Conservation (phyloP, 2,888 invertebrate species). For the Tenthredo mesomela region DNA sequence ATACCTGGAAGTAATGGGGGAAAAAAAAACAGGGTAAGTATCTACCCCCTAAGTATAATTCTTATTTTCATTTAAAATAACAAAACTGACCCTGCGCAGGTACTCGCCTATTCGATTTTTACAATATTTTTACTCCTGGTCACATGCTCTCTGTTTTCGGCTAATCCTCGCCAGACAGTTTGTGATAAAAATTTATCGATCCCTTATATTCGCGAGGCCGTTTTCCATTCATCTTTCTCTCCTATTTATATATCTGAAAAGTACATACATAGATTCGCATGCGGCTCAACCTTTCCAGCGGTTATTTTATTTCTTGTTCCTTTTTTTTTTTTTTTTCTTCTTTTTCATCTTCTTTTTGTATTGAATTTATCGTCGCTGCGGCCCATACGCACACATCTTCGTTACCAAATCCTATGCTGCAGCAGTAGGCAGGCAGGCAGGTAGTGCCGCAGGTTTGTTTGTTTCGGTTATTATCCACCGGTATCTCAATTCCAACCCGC, state of each 20-base stretch:
- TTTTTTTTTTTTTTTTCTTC: not conserved
- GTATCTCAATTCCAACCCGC: not conserved
- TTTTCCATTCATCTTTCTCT: slow-evolving; percentile 37
- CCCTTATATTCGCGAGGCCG: not conserved
- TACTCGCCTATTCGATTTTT: not conserved
- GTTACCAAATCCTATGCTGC: slow-evolving; percentile 30
- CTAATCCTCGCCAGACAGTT: slow-evolving; percentile 38
- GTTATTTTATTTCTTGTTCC: not conserved
- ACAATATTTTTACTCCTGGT: not conserved
- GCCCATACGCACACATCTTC: slow-evolving; percentile 45
- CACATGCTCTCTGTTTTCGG: slow-evolving; percentile 10
- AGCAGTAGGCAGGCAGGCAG: not conserved
- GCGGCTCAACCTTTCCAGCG: slow-evolving; percentile 19
- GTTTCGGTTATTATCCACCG: slow-evolving; percentile 8
- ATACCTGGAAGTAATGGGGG: not conserved
- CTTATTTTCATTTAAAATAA: slow-evolving; percentile 8
- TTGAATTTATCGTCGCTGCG: slow-evolving; percentile 21
- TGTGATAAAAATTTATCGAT: slow-evolving; percentile 45
- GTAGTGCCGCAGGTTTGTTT: slow-evolving; percentile 12
- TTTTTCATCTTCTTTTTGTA: slow-evolving; percentile 8
- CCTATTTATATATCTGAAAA: slow-evolving; percentile 45
- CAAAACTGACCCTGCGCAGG: not conserved
- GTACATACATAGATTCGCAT: slow-evolving; percentile 44
- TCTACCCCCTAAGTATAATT: not conserved
- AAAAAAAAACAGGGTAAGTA: not conserved